Base-by-base conservation (phyloP, 2,797 vertebrate species). In the Heliangelus exortis region DNA sequence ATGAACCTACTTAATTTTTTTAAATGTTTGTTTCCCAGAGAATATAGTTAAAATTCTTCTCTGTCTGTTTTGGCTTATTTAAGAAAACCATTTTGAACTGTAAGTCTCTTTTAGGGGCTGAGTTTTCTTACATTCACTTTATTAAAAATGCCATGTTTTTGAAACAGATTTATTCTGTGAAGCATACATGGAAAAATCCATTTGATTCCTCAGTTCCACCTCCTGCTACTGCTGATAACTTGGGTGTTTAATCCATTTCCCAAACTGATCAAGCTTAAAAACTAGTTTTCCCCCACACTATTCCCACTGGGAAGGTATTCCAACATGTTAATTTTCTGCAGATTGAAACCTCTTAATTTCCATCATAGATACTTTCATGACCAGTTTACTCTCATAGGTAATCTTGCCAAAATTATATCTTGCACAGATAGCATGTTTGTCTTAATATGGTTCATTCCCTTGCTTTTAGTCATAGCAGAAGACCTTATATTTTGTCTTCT, bases 151-250 rank as follows among this genome's bases (percentile, higher is more conserved):
- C 15, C 51, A 45, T 9, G 29, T 68, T 7, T 84, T 69, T 72
- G 39, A 86, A 55, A 19, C 43, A 89, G 69, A 55, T 87, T 87
- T 81, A 65, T 15, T 65, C 63, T 62, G 17, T 59, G 57, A 31
- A 85, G 13, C 33, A 61, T 36, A 80, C 23, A 68, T 34, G 43
- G 45, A 80, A 84, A 89, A 8, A 31, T 84, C 25, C 13, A 28
- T 89, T 96, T 84, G 11, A 13, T 76, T 94, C 34, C 20, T 72
- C 36, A n/a, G 18, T 89, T 89, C 81, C 16, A 87, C 62, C 74
- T 87, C 78, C 67, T 93, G 62, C 39, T 78, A 31, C 10, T 81
- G 31, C 41, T 91, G 82, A 55, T 55, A 85, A 15, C 8, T 26
- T 33, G 43, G n/a, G 12, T 16, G 53, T 74, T 66, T 34, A 87